Evolutionary conservation across 2,113 vertebrate species (phyloP), one percentile per base, ranked within the genome.

Genomic region (Anas platyrhynchos): DNA sequence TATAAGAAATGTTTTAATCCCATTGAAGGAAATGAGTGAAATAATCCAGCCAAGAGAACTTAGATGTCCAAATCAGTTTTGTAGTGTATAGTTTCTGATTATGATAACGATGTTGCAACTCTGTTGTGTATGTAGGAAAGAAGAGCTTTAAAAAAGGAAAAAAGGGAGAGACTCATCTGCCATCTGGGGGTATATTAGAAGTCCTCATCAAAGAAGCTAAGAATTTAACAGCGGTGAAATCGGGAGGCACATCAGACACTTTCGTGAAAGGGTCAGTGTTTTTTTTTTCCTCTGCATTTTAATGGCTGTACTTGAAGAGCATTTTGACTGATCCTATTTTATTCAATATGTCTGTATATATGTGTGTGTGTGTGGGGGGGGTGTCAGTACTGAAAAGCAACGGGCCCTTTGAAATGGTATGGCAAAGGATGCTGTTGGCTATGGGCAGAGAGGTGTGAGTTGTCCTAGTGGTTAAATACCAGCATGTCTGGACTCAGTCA

Each of bases 121-220:
- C 69, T 93, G 16, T 90, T 87, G 46, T 78, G 36, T 56, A 20
- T 77, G 16, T 93, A 99, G 99, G 98, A 94, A 99, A 99, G 96
- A 99, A 98, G 86, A 97, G 97, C 13, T 98, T 99, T 93, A 98
- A 98, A 96, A 99, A 98, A 93, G 97, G 98, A 71, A 99, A 98
- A 96, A 99, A 98, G 92, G 96, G 97, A 78, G 98, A 97, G 68
- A 95, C 98, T 91, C 97, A 97, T 26, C 38, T 98, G 44, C 98
- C 97, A 72, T 98, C 98, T 97, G 99, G 99, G 94, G 99, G 99
- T 89, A 98, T 99, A 98, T 98, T 99, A 71, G 99, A 99, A 97
- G 98, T 99, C 58, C 96, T 99, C 63, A 98, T 99, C 90, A 99
- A 99, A 97, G 99, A 99, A 97, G 99, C 99, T 86, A 99, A 99